phyloP scores from a whole-genome alignment of 1,140 invertebrate genomes.

The Danaus plexippus region DNA sequence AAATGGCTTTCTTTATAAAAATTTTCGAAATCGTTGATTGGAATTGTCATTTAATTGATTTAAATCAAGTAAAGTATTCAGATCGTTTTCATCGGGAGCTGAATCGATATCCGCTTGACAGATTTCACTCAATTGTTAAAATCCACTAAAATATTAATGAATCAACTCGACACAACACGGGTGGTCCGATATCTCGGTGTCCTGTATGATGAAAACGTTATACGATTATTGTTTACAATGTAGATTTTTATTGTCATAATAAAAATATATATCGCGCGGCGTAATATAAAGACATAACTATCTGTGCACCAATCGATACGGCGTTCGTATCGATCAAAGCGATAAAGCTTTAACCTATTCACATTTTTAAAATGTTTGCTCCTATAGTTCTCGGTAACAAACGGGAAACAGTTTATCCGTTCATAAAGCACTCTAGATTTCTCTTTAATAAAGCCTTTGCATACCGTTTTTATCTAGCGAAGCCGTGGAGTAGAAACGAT shows the following conservation, averaged over 20 bases:
- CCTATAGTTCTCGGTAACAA: too few relatives aligned
- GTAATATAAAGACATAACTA: conserved; percentile 8
- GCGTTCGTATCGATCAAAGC: conserved; percentile 10
- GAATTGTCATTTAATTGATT: too few relatives aligned
- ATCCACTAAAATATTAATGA: too few relatives aligned
- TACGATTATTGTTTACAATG: conserved; percentile 14
- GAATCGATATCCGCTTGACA: not conserved
- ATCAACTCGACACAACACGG: conserved; percentile 9
- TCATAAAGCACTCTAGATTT: conserved; percentile 6
- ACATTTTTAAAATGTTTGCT: conserved; percentile 4
- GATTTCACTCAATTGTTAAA: too few relatives aligned
- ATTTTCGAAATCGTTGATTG: too few relatives aligned
- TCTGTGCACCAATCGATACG: conserved; percentile 12
- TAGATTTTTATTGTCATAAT: conserved; percentile 14
- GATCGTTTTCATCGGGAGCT: too few relatives aligned
- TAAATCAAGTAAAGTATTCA: too few relatives aligned
- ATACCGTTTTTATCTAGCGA: conserved; percentile 16
- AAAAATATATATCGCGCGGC: conserved; percentile 9
- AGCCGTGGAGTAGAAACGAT: conserved; percentile 28
- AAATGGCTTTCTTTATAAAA: conserved; percentile 7
- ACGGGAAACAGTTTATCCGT: too few relatives aligned
- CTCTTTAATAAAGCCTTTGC: conserved; percentile 9
- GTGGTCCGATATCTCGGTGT: conserved; percentile 19
- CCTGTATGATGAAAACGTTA: conserved; percentile 7
- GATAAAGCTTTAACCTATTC: conserved; percentile 10